Base-by-base conservation (phyloP, 2,888 invertebrate species). In the Eilema sororculum region DNA sequence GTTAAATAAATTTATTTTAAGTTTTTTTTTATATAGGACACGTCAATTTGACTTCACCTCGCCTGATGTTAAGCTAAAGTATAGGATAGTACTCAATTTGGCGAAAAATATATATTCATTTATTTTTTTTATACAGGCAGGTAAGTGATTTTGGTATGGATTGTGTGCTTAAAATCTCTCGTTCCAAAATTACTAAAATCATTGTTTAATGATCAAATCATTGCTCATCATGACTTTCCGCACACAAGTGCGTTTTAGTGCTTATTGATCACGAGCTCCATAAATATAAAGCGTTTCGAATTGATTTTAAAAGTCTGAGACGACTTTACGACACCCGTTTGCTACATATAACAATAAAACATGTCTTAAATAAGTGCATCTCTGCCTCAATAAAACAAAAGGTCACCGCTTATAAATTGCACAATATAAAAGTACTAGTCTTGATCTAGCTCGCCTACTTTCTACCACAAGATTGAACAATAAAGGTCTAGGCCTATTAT, bases 381-480 rank as follows among this genome's bases (percentile, higher is more conserved):
- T 68, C 12, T 25, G 41, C 12, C 3, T 24, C 56, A 76, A 78
- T 60, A 52, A 74, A 69, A 69, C 70, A 60, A 73, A 81, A 78
- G 75, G 72, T 78, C 68, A 75, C 57, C 64, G 72, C 71, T 75
- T 72, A 78, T 79, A 74, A 73, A 74, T 75, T 75, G 69, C 70
- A 71, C 67, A 75, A 83, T 78, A 73, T 74, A 75, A 75, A 73
- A 81, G 71, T 72, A 67, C 66, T 70, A 56, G 60, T 73, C 63
- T 58, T 59, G 22, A 13, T 60, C 67, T 69, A 62, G 65, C 69
- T 58, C n/a, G 59, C 60, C 67, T 37, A 89, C 92, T 94, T 94
- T 93, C 94, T 91, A 92, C 84, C 84, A 79, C 79, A 83, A 88
- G 90, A 93, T 93, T 91, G 89, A 91, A 89, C 87, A 84, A 91